Percentiles rank a stretch among this genome's conserved stretches.
Conservation (phyloP, 2,797 vertebrate species). For the Chelon auratus region DNA sequence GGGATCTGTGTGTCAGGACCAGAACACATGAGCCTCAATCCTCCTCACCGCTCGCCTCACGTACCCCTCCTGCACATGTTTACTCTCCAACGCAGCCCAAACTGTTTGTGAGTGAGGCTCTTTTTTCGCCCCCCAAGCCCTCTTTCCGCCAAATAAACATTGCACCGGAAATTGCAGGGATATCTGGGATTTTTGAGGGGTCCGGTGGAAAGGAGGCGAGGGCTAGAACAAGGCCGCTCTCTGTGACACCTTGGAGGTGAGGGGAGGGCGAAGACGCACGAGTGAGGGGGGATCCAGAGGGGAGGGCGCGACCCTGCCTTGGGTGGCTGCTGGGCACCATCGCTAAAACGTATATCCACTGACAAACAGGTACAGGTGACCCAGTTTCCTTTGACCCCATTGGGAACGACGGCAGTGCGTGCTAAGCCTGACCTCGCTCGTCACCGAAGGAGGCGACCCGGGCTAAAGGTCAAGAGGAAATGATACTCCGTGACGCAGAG, state of each 20-base stretch:
- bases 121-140: constrained; percentile 67
- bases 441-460: constrained; percentile 11
- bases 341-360: constrained; percentile 32
- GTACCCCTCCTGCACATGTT: constrained; percentile 73
- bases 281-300: constrained; percentile 20
- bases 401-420: constrained; percentile 17
- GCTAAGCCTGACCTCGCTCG: constrained; percentile 35
- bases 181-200: constrained; percentile 87
- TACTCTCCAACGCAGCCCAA: constrained; percentile 72
- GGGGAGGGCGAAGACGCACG: constrained; percentile 53
- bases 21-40: constrained; percentile 82
- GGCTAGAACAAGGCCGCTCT: constrained; percentile 79
- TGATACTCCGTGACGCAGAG: constrained; percentile 44
- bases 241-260: constrained; percentile 79
- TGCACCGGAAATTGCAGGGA: constrained; percentile 87
- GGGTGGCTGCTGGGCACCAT: constrained; percentile 57
- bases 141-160: constrained; percentile 83
- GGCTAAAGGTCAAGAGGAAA: constrained; percentile 48
- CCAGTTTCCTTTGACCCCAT: constrained; percentile 68
- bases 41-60: constrained; percentile 62
- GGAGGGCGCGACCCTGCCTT: constrained; percentile 59
- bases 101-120: constrained; percentile 81
- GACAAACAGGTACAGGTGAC: constrained; percentile 70
- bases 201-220: constrained; percentile 75
- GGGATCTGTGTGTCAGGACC: constrained; percentile 72